These are phyloP conservation scores for Rhimphoctona megacephalus DNA, from an alignment of 2,888 invertebrate genomes.

Conservation along the genomic window DNA sequence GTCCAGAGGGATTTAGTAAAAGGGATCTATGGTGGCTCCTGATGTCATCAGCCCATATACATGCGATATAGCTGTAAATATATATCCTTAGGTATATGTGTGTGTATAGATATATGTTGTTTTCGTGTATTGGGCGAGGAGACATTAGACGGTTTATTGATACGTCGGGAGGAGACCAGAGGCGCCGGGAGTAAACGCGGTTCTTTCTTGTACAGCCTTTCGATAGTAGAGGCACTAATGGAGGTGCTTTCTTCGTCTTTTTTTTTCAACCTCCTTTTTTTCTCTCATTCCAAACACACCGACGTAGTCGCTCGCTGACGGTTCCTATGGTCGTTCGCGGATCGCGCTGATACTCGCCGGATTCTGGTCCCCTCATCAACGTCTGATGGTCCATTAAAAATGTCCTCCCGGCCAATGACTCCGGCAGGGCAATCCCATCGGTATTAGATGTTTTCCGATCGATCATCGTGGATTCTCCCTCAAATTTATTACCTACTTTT, in stretches of 20 bases:
- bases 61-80: conserved; percentile 38
- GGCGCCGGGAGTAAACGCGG: conserved; percentile 68
- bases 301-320: conserved; percentile 47
- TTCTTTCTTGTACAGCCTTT: conserved; percentile 57
- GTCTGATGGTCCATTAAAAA: conserved; percentile 60
- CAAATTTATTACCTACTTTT: conserved; percentile 32
- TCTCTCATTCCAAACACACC: conserved; percentile 57
- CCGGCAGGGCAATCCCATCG: conserved; percentile 47
- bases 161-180: conserved; percentile 74
- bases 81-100: not conserved
- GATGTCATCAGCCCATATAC: conserved; percentile 44
- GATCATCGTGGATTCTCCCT: conserved; percentile 45
- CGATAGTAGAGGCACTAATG: conserved; percentile 75
- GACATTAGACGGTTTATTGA: conserved; percentile 76
- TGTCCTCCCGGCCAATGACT: conserved; percentile 61
- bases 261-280: conserved; percentile 24
- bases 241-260: conserved; percentile 68
- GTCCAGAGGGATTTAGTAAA: conserved; percentile 8
- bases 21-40: conserved; percentile 37
- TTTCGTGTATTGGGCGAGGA: conserved; percentile 38
- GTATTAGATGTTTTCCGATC: conserved; percentile 59
- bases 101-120: conserved; percentile 15
- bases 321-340: conserved; percentile 61
- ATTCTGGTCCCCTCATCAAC: conserved; percentile 46
- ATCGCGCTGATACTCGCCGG: conserved; percentile 48